Evolutionary conservation across 2,113 vertebrate genomes (phyloP), one percentile per base, ranked within the genome.

Genomic region (Macrotus californicus): DNA sequence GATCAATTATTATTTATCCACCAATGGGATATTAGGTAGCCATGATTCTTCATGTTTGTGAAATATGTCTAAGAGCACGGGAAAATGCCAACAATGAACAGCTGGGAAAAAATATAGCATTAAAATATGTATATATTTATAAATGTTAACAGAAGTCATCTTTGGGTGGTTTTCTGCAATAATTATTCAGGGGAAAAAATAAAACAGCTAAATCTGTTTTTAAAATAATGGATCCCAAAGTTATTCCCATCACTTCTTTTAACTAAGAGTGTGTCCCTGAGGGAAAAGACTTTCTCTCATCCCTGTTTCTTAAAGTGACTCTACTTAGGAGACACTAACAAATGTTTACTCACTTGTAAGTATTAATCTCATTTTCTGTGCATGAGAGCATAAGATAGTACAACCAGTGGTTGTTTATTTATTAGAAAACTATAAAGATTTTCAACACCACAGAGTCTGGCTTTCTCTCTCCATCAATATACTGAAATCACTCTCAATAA

Each of bases 141-240:
- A 92, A 88, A 86, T 69, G 34, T 87, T 81, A 90, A 89, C 69
- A 84, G 87, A 90, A 59, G 67, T 64, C 85, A 93, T 79, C 39
- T 93, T 81, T 69, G 54, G 15, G 34, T 85, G 11, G 10, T 92
- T 93, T 91, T 86, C 39, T 34, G 93, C 48, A 86, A 72, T 93
- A 91, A 86, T 52, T 52, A 89, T 81, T 92, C 82, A 93, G 10
- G 36, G 21, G 82, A 56, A 3, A 48, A 95, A 75, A 96, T 72
- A 92, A 95, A 88, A 3, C 22, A 75, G 48, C 46, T 82, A 92
- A 89, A 66, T 92, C 43, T 72, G 29, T 34, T 86, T 94, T 94
- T 92, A 18, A 94, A 95, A 91, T 91, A 93, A 92, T 86, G 50
- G 52, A 92, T 59, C 22, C 75, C 50, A 89, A 75, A 91, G 93